phyloP scores from a whole-genome alignment of 2,797 vertebrate species.

The Typhlichthys eigenmanni region DNA sequence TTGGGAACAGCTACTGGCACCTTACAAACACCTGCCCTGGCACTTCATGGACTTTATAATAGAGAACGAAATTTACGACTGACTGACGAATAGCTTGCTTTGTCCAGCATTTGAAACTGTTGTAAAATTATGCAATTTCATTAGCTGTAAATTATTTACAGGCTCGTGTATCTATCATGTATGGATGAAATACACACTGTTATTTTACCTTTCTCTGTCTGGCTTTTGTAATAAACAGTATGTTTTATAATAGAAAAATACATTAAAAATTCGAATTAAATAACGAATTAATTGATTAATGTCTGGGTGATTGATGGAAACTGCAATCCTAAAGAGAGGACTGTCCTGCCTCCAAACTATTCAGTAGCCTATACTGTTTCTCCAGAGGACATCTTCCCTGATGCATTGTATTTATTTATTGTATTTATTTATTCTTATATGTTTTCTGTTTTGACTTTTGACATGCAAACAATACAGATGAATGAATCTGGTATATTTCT shows the following conservation, averaged over 20 bases:
- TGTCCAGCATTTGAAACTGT: no score
- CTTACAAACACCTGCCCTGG: slow-evolving; percentile 20
- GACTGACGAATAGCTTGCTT: no score
- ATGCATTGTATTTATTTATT: slow-evolving; percentile 1
- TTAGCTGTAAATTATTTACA: no score
- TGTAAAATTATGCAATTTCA: no score
- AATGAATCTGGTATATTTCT: neutral
- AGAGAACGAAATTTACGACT: neutral
- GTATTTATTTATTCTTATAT: neutral
- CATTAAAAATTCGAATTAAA: slow-evolving; percentile 16
- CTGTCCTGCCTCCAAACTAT: slow-evolving; percentile 70
- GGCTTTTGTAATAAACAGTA: no score
- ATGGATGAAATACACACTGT: no score
- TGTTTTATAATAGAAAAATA: slow-evolving; percentile 29
- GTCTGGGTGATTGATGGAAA: neutral
- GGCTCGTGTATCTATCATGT: no score
- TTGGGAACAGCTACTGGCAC: slow-evolving; percentile 48
- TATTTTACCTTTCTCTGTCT: no score
- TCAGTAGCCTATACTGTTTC: slow-evolving; percentile 52
- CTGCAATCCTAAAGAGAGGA: slow-evolving; percentile 69
- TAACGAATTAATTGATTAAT: no score
- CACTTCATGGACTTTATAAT: slow-evolving; percentile 3
- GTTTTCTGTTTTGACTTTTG: neutral
- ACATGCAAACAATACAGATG: slow-evolving; percentile 3
- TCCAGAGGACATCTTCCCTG: slow-evolving; percentile 42